phyloP scores from a whole-genome alignment of 2,797 vertebrate species.

The Sciurus carolinensis region DNA sequence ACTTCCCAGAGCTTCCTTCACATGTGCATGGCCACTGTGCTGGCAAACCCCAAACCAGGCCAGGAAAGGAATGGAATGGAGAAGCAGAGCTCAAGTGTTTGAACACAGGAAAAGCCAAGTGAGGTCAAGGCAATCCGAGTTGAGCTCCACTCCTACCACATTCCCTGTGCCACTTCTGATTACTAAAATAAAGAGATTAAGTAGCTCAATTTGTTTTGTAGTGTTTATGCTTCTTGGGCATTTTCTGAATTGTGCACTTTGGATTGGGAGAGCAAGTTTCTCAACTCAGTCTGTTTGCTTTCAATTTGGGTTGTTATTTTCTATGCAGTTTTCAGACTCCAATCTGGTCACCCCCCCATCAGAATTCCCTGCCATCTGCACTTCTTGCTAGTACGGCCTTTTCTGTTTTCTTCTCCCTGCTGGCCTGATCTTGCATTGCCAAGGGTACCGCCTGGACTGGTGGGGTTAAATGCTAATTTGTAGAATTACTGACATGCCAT shows the following conservation, averaged over 20 bases:
- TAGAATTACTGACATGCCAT: neutral
- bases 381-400: neutral
- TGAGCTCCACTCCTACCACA: neutral
- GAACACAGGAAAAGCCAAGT: neutral
- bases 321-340: neutral
- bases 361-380: neutral
- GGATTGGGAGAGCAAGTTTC: neutral
- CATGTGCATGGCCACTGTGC: neutral
- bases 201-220: neutral
- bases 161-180: constrained; percentile 6
- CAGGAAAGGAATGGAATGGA: constrained; percentile 66
- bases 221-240: neutral
- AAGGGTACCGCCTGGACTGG: neutral
- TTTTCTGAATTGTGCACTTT: neutral
- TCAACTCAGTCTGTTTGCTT: constrained; percentile 30
- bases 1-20: neutral
- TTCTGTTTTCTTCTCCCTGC: neutral
- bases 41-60: neutral
- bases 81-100: neutral
- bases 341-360: neutral
- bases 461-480: neutral
- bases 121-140: neutral
- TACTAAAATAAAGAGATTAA: constrained; percentile 4
- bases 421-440: neutral
- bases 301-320: neutral